Evolutionary conservation across 2,797 vertebrate species (phyloP), one percentile per base, ranked within the genome.

Genomic region (Uromys caudimaculatus): DNA sequence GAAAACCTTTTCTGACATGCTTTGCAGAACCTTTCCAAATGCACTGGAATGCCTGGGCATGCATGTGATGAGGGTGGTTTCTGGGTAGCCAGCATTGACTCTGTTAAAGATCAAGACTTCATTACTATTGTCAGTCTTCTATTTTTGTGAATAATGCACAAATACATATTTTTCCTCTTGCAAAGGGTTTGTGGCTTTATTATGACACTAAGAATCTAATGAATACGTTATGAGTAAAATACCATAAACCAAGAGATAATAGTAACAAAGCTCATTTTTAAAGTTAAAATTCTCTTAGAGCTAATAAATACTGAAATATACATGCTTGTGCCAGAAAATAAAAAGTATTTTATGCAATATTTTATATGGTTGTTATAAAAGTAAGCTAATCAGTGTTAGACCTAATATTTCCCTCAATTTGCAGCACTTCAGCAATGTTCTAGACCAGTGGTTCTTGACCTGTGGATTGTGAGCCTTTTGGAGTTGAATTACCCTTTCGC

Each of bases 181-280:
- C 69, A 79, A 87, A 82, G 6, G 0, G 27, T 81, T 11, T 3
- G 35, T 29, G 35, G 0, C 1, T 79, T 93, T 41, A 32, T 91
- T 91, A 73, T 75, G 44, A 76, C 38, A 32, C 14, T 69, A 67
- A 76, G n/a, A 95, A 64, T 82, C 14, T 89, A 93, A 62, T 77
- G 47, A 77, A 84, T 32, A 14, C 19, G 56, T 44, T 56, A 89
- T 41, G 6, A 75, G 50, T n/a, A 60, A 67, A 89, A 47, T 10
- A 41, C 7, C 1, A 41, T 67, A 47, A 58, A 81, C 54, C 79
- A 50, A 94, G 60, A 95, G 16, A 52, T 12, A 10, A 19, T 67
- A 58, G 21, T 81, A 11, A 54, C 24, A 56, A 13, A 23, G 8
- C 3, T 3, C 3, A 21, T n/a, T 54, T n/a, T n/a, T 17, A 44